Evolutionary conservation across 2,797 vertebrate species (phyloP), one percentile per base, ranked within the genome.

Genomic region (Macroramphosus scolopax): DNA sequence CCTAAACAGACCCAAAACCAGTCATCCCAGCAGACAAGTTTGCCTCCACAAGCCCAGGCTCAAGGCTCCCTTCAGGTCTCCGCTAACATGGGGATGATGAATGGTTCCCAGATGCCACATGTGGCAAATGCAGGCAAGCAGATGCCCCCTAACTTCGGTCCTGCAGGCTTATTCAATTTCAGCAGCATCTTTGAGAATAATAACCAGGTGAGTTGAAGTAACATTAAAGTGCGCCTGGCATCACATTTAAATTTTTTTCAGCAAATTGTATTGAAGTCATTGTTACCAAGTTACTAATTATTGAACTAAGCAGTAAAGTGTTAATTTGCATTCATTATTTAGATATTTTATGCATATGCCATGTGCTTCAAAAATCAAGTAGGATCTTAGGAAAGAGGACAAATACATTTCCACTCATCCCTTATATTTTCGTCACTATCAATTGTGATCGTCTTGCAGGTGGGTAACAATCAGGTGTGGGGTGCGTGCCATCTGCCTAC

Each of bases 151-250:
- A 92, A 94, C 52, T 96, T 95, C 36, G 92, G 96, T 67, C 94
- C 92, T 37, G 91, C 94, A 33, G 94, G 94, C 17, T 92, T 98
- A 77, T 96, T 98, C 87, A 96, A 93, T 91, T 97, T 98, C 88
- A 96, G 94, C 88, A 98, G 93, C 88, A 96, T 97, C 82, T 97
- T 98, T 67, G 95, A 98, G 67, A 95, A 87, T 83, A 95, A 86
- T 12, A 89, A 13, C 82, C 87, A 89, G 83, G 87, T 83, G 36
- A 22, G 62, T 49, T 32, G 0, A 24, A 49, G 2, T 17, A 12
- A 11, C 9, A 18, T 28, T 18, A 6, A 3, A 3, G 8, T 7
- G 12, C n/a, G 11, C 13, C 9, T 39, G 32, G 17, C 35, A 10
- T 35, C 10, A 40, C n/a, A n/a, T n/a, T n/a, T n/a, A 22, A 3